Percentiles rank a stretch among this genome's conserved stretches.
Conservation (phyloP, 2,113 vertebrate species). For the Rhagologus leucostigma region DNA sequence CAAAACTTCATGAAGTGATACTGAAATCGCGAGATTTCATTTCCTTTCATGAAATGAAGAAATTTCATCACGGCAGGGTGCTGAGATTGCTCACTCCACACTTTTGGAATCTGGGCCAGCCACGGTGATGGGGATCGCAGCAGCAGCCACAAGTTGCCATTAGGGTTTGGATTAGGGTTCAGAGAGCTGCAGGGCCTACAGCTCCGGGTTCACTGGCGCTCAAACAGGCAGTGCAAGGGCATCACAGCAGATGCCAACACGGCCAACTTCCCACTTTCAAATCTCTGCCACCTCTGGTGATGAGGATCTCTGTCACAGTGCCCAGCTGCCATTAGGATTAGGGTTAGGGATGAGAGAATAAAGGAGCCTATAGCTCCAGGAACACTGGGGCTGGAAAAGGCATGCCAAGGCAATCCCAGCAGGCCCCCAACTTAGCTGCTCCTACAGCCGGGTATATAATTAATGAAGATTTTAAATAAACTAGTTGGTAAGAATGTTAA, state of each 20-base stretch:
- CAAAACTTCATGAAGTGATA: not conserved
- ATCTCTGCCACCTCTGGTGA: not conserved
- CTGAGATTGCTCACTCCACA: not conserved
- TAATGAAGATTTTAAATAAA: not conserved
- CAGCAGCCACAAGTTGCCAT: not conserved
- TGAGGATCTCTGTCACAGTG: not conserved
- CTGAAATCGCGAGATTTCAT: fast-evolving
- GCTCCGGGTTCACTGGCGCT: not conserved
- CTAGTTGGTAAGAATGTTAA: not conserved
- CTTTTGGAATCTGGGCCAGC: not conserved
- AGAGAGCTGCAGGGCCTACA: not conserved
- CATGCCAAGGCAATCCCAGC: not conserved
- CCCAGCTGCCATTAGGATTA: not conserved
- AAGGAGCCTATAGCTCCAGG: not conserved
- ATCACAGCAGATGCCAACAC: not conserved
- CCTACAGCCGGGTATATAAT: not conserved
- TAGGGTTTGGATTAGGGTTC: not conserved
- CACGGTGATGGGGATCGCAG: not conserved
- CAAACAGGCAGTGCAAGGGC: not conserved
- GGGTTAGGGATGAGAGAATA: not conserved
- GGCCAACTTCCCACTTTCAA: not conserved
- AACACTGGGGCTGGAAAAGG: not conserved
- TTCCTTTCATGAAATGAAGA: not conserved
- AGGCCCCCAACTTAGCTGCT: not conserved
- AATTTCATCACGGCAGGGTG: fast-evolving